Percentiles rank a stretch among this genome's conserved stretches.
phyloP scores from a whole-genome alignment of 2,113 vertebrate genomes.

The Centropus unirufus region DNA sequence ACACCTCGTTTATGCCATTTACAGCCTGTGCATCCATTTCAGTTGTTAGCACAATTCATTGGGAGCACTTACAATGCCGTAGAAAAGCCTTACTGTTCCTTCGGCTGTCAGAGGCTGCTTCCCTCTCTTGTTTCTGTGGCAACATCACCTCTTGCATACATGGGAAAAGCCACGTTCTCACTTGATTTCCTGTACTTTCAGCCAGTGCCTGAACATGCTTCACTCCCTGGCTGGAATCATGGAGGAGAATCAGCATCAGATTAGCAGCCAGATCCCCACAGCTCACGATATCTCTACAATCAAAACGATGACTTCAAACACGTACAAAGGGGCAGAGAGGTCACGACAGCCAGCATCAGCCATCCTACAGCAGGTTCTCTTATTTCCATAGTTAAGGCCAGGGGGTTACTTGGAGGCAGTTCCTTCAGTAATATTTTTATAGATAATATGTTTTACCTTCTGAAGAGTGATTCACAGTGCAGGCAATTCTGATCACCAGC shows the following conservation, averaged over 20 bases:
- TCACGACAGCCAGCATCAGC: neutral
- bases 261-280: neutral
- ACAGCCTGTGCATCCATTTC: neutral
- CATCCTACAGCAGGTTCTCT: neutral
- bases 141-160: neutral
- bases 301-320: neutral
- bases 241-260: neutral
- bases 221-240: neutral
- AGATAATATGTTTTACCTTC: neutral
- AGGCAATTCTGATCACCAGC: neutral
- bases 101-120: neutral
- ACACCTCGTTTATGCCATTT: neutral
- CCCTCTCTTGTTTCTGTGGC: neutral
- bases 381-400: neutral
- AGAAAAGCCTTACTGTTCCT: neutral
- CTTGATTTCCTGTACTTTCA: neutral
- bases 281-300: neutral
- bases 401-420: neutral
- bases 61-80: neutral
- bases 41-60: neutral
- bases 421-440: neutral
- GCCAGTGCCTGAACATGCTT: neutral
- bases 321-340: neutral
- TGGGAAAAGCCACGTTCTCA: neutral
- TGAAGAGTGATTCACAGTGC: neutral